Evolutionary conservation across 2,888 invertebrate genomes (phyloP).

Genomic region (Zygothrica quintamaculata): DNA sequence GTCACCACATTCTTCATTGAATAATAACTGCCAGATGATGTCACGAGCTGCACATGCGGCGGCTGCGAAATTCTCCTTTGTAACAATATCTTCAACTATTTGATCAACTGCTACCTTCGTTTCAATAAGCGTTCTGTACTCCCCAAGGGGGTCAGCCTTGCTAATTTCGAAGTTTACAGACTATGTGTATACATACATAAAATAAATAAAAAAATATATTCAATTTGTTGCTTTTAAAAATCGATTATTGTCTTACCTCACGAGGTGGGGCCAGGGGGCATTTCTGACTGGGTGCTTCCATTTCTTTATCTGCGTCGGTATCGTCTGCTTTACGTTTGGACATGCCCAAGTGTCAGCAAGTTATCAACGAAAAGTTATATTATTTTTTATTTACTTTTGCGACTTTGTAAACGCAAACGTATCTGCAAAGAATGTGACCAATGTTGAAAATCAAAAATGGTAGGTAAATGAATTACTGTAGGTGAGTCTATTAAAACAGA

Average conservation of each 20-base stretch:
- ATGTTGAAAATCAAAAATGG: too few relatives aligned
- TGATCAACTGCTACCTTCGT: constrained; percentile 62
- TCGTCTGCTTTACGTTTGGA: constrained; percentile 61
- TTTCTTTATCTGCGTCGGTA: constrained; percentile 24
- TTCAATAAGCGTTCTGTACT: constrained; percentile 68
- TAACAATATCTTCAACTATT: constrained; percentile 57
- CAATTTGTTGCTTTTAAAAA: too few relatives aligned
- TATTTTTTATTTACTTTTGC: neutral
- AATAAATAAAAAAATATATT: too few relatives aligned
- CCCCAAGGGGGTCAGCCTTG: constrained; percentile 51
- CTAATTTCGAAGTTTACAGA: constrained; percentile 38
- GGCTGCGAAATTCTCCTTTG: constrained; percentile 60
- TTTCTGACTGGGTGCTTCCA: constrained; percentile 43
- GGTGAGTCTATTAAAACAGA: too few relatives aligned
- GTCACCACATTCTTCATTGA: constrained; percentile 33
- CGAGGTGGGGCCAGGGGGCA: constrained; percentile 2
- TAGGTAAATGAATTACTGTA: too few relatives aligned
- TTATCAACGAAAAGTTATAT: neutral
- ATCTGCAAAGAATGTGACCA: too few relatives aligned
- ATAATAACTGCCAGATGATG: constrained; percentile 77
- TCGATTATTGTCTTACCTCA: constrained; percentile 23
- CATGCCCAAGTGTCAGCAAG: constrained; percentile 33
- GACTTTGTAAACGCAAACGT: too few relatives aligned
- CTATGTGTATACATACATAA: neutral
- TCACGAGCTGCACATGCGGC: constrained; percentile 63